phyloP scores from a whole-genome alignment of 2,113 vertebrate species.

The Fregata magnificens region DNA sequence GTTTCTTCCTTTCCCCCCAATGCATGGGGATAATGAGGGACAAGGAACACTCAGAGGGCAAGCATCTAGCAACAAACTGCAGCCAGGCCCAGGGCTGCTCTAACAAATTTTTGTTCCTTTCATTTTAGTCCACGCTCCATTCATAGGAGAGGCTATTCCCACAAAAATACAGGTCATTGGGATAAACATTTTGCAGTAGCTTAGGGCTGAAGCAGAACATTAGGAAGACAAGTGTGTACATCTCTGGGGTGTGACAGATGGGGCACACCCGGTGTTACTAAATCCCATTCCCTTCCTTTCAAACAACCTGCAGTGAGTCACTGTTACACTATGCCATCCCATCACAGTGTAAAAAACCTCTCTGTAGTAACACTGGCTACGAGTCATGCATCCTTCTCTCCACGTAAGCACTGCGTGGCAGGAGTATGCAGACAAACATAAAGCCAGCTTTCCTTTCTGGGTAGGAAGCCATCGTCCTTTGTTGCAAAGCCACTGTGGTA shows the following conservation, averaged over 20 bases:
- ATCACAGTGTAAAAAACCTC: neutral
- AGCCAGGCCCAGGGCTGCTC: neutral
- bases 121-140: neutral
- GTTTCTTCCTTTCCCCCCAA: neutral
- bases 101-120: neutral
- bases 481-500: neutral
- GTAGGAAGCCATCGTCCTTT: neutral
- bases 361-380: neutral
- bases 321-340: neutral
- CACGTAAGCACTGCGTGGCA: neutral
- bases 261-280: neutral
- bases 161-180: neutral
- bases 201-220: neutral
- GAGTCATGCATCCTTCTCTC: neutral
- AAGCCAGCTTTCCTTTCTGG: neutral
- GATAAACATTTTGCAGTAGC: neutral
- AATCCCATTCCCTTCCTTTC: conserved; percentile 5
- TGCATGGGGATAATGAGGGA: neutral
- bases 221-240: neutral
- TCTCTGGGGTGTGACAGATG: neutral
- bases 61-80: neutral
- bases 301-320: conserved; percentile 21
- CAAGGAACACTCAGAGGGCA: neutral
- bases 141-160: neutral
- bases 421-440: neutral